These are phyloP conservation scores for Brenthis daphne DNA, from an alignment of 2,888 invertebrate genomes.

Conservation along the genomic window DNA sequence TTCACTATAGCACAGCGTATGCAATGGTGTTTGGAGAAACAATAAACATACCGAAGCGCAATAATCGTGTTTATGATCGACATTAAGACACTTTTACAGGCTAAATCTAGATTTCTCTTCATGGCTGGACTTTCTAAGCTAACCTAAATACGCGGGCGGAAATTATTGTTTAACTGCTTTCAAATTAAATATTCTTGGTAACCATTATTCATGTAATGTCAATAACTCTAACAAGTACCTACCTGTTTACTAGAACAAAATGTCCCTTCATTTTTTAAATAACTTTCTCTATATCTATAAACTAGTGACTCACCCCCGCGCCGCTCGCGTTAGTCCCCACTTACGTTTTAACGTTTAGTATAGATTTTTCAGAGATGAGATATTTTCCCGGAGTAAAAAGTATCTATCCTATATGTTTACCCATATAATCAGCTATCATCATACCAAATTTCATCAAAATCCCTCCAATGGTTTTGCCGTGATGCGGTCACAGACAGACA, in stretches of 20 bases:
- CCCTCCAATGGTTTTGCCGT: no score
- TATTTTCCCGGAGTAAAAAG: no score
- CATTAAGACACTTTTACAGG: conserved; percentile 50
- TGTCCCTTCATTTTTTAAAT: not conserved
- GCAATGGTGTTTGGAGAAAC: conserved; percentile 32
- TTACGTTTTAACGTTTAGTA: no score
- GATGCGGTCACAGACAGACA: no score
- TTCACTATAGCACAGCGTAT: conserved; percentile 12
- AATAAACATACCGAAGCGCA: conserved; percentile 33
- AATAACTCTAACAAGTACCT: conserved; percentile 11
- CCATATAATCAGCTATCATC: no score
- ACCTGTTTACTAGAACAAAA: not conserved
- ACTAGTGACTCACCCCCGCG: no score
- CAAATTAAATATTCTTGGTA: conserved; percentile 41
- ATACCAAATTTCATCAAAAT: no score
- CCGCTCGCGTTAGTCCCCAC: no score
- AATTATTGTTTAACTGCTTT: conserved; percentile 43
- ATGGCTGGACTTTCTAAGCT: conserved; percentile 50
- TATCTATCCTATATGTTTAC: no score
- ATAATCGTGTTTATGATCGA: conserved; percentile 40
- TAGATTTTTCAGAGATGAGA: no score
- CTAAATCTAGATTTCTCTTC: conserved; percentile 52
- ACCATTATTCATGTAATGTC: conserved; percentile 28
- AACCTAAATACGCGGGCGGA: conserved; percentile 49
- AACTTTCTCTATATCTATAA: not conserved